Evolutionary conservation across 2,888 invertebrate genomes (phyloP).

Genomic region (Idaea dimidiata): DNA sequence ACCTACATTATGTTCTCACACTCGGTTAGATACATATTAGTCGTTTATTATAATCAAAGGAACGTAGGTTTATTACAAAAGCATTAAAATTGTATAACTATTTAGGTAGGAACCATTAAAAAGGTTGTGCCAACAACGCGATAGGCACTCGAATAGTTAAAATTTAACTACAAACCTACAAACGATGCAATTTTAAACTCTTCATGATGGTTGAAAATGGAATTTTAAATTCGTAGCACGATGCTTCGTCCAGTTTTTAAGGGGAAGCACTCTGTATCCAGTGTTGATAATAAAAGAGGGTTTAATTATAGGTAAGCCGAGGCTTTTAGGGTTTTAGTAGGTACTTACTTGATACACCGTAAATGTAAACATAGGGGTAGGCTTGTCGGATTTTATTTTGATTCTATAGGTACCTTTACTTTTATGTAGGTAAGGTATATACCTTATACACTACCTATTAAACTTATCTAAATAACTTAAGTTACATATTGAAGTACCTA

Average conservation of each 20-base stretch:
- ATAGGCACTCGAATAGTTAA: conserved; percentile 4
- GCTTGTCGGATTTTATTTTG: neutral
- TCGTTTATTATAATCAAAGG: no score
- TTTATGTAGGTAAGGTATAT: neutral
- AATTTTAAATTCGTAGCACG: conserved; percentile 63
- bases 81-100: no score
- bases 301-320: neutral
- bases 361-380: neutral
- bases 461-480: no score
- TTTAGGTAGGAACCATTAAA: no score
- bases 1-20: no score
- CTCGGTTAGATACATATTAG: no score
- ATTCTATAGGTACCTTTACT: neutral
- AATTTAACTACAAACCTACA: conserved; percentile 40
- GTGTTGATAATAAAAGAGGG: neutral
- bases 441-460: no score
- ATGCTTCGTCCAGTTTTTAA: conserved; percentile 37
- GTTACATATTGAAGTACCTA: no score
- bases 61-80: no score
- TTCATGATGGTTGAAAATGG: conserved; percentile 55
- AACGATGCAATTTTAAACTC: conserved; percentile 48
- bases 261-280: conserved; percentile 3
- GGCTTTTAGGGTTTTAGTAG: neutral
- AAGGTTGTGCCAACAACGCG: neutral
- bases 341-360: neutral